These are phyloP conservation scores for Eidolon helvum DNA, from an alignment of 2,113 vertebrate species.

Conservation along the genomic window DNA sequence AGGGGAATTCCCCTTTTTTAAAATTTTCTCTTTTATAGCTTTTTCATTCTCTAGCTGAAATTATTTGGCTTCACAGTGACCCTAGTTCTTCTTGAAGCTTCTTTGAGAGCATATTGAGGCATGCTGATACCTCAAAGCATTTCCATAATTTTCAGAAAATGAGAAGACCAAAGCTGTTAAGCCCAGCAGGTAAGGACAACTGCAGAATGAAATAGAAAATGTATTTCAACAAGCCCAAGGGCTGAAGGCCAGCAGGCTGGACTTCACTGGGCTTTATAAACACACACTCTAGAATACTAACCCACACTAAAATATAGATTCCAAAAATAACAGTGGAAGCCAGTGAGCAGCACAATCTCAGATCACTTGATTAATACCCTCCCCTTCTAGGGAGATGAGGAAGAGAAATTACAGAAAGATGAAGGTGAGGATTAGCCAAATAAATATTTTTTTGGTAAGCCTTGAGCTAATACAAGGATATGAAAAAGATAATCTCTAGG, in stretches of 20 bases:
- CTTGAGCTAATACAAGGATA: background rate
- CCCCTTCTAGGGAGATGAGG: background rate
- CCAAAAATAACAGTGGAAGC: background rate
- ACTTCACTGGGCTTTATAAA: background rate
- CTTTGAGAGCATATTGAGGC: background rate
- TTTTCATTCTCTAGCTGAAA: slow-evolving; percentile 3
- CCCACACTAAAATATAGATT: background rate
- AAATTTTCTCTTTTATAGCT: background rate
- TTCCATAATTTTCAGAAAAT: slow-evolving; percentile 21
- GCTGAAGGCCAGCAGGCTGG: background rate
- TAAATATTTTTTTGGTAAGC: background rate
- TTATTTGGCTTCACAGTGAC: background rate
- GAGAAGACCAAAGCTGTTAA: background rate
- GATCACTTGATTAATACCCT: background rate
- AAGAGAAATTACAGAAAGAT: background rate
- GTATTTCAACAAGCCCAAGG: background rate
- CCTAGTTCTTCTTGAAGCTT: background rate
- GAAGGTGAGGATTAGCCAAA: background rate
- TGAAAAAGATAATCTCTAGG: background rate
- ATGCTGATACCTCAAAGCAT: background rate
- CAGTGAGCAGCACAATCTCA: background rate
- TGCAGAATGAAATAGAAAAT: slow-evolving; percentile 26
- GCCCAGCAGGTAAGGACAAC: background rate
- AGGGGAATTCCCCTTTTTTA: background rate
- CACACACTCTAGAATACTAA: background rate